Evolutionary conservation across 2,113 vertebrate genomes (phyloP), one percentile per base, ranked within the genome.

Genomic region (Piprites chloris): DNA sequence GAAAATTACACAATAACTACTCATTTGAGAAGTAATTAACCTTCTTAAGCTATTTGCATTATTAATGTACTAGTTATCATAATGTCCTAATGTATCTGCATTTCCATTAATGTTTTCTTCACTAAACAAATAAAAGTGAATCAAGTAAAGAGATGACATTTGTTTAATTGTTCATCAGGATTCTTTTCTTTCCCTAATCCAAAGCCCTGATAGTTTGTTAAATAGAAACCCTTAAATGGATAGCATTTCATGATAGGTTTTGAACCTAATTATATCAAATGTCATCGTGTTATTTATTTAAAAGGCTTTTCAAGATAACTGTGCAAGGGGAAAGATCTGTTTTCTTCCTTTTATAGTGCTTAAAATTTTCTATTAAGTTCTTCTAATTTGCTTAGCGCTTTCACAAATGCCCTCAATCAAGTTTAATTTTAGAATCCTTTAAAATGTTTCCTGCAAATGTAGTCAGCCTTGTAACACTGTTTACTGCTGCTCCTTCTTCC

Each of bases 1-100:
- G 74, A 96, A 90, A 11, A 24, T 86, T 85, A 82, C 71, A 94
- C 72, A 96, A 87, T 96, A 97, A 76, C 73, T 96, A 78, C 94
- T 97, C 95, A 88, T 93, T 97, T 97, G 87, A 93, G 83, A 97
- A 93, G 85, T 97, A 97, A 98, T 98, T 98, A 98, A 98, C 97
- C 97, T 97, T 91, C 83, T 84, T 95, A 86, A 86, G 87, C 83
- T 94, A 96, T 96, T 96, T 98, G 87, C 88, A 97, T 97, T 97
- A 97, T 97, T 97, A 97, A 97, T 97, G 93, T 93, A 95, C 91
- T 82, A 84, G 94, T 96, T 97, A 97, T 96, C 90, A 96, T 91
- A 93, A 85, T 94, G 73, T 95, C 82, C 75, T 95, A 97, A 97
- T 93, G 93, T 92, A 94, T 85, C 93, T 97, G 79, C 85, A 93